These are phyloP conservation scores for Craseonycteris thonglongyai DNA, from an alignment of 2,113 vertebrate species.

Conservation along the genomic window DNA sequence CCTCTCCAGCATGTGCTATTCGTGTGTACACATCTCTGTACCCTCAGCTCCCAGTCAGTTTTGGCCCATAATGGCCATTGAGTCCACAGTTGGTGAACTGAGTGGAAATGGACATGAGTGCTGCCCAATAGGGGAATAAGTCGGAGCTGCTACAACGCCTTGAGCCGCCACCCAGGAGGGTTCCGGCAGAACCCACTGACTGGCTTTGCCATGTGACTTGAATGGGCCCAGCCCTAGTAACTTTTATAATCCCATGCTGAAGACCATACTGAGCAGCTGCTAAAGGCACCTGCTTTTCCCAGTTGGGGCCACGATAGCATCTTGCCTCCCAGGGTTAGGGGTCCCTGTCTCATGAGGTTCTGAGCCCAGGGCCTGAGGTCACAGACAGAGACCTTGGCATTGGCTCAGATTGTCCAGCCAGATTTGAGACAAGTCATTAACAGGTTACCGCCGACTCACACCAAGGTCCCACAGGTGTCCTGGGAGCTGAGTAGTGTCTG, in stretches of 20 bases:
- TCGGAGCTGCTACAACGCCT: background rate
- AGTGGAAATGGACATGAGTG: background rate
- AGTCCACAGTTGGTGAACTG: background rate
- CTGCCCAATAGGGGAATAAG: background rate
- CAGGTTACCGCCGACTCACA: background rate
- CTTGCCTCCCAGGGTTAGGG: background rate
- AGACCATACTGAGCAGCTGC: background rate
- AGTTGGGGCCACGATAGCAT: background rate
- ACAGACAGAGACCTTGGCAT: background rate
- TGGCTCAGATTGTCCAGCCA: background rate
- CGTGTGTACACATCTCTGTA: background rate
- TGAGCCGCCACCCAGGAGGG: background rate
- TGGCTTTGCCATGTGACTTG: background rate
- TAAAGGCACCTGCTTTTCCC: background rate
- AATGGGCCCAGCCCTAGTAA: background rate
- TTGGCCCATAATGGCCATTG: background rate
- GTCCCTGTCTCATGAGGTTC: background rate
- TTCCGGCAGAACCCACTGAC: background rate
- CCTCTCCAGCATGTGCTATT: background rate
- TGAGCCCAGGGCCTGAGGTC: background rate
- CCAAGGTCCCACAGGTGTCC: background rate
- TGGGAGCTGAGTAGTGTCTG: background rate
- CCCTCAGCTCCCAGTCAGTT: background rate
- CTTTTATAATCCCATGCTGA: background rate
- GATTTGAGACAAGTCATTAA: background rate